phyloP scores from a whole-genome alignment of 2,888 invertebrate species.

The Melieria crassipennis region DNA sequence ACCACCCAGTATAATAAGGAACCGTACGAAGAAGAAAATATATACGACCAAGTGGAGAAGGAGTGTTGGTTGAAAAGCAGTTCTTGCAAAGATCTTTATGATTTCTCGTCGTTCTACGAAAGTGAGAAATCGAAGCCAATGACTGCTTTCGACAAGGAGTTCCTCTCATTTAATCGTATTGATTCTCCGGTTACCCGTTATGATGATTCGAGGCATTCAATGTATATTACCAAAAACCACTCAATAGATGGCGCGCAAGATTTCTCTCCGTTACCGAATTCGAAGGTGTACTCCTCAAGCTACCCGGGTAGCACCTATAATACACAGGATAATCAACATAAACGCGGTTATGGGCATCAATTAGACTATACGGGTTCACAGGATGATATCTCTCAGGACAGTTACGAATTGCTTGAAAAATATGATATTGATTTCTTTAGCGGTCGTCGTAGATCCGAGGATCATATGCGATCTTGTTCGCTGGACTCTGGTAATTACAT shows the following conservation, averaged over 20 bases:
- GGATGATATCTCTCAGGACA: constrained; percentile 88
- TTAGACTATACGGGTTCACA: constrained; percentile 73
- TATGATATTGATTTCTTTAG: constrained; percentile 68
- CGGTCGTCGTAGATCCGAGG: constrained; percentile 63
- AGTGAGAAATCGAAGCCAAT: constrained; percentile 67
- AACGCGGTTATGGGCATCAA: constrained; percentile 69
- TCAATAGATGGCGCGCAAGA: constrained; percentile 77
- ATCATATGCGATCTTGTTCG: constrained; percentile 75
- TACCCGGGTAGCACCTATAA: constrained; percentile 84
- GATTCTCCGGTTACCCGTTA: constrained; percentile 80
- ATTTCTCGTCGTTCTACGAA: constrained; percentile 76
- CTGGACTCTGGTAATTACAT: constrained; percentile 81
- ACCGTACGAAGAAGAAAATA: constrained; percentile 54
- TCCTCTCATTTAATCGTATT: constrained; percentile 67
- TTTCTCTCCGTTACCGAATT: constrained; percentile 70
- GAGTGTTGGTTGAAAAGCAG: constrained; percentile 79
- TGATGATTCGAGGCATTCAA: constrained; percentile 74
- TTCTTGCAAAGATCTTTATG: constrained; percentile 84
- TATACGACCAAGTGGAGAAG: constrained; percentile 63
- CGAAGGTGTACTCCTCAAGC: constrained; percentile 85
- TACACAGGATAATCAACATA: constrained; percentile 61
- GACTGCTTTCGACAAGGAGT: constrained; percentile 66
- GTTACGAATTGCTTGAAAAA: constrained; percentile 85
- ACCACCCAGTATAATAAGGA: constrained; percentile 43
- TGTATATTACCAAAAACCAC: constrained; percentile 71